Evolutionary conservation across 2,113 vertebrate genomes (phyloP), one percentile per base, ranked within the genome.

Genomic region (Conger conger): DNA sequence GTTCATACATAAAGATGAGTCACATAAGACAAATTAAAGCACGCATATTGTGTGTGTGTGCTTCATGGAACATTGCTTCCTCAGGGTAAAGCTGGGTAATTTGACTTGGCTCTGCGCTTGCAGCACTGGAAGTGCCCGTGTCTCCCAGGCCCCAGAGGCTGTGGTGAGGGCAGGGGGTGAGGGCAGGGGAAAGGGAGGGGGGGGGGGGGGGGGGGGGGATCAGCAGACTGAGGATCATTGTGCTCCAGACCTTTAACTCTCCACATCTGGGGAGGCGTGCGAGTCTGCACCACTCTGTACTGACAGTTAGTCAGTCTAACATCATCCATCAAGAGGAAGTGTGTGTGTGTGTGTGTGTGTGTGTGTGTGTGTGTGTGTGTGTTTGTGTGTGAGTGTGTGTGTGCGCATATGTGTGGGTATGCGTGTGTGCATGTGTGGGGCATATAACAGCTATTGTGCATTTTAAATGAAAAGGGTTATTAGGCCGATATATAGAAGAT

Each of bases 151-250:
- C 85, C 81, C 84, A 33, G 35, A 84, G 76, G 82, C 50, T 82
- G 85, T 82, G 1, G 88, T 87, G 84, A 87, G 90, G 60, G n/a
- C n/a, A n/a, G n/a, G n/a, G n/a, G n/a, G n/a, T n/a, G n/a, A n/a
- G n/a, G n/a, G n/a, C n/a, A 50, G 45, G 7, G 45, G 45, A 13
- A 1, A 13, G 11, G 45, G 8, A 13, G 40, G 40, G 9, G 40
- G 40, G 9, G 17, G 38, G 30, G 23, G 79, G 79, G 81, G 80
- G 30, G 80, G 79, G 81, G 36, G 45, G 20, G 57, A n/a, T 45
- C 50, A 80, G 86, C 89, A 91, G 91, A 94, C 91, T 94, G 93
- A 92, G 93, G 88, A 92, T 93, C 90, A 93, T 91, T 94, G 91
- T 93, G 91, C 92, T 91, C 81, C 68, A 54, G 92, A 93, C 88